These are phyloP conservation scores for Papilio polytes DNA, from an alignment of 1,140 invertebrate genomes.

Conservation along the genomic window DNA sequence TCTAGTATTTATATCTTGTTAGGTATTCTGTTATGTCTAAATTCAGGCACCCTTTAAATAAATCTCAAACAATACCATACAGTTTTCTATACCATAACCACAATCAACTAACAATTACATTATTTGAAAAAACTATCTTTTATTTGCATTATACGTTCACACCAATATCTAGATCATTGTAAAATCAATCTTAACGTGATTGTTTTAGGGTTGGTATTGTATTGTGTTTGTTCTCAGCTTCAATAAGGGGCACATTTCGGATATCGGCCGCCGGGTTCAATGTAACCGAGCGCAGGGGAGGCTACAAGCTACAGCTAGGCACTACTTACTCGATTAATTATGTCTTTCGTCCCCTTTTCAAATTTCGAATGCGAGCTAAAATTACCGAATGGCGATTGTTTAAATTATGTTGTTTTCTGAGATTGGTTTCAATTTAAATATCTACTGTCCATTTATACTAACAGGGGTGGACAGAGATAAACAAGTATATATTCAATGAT, in stretches of 20 bases:
- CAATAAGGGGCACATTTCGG: slow-evolving; percentile 66
- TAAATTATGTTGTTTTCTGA: slow-evolving; percentile 63
- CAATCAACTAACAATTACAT: slow-evolving; percentile 69
- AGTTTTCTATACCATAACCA: slow-evolving; percentile 47
- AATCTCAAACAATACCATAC: neutral
- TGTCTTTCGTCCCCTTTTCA: slow-evolving; percentile 67
- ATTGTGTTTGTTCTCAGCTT: slow-evolving; percentile 43
- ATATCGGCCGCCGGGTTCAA: slow-evolving; percentile 49
- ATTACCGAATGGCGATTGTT: slow-evolving; percentile 62
- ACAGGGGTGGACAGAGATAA: neutral
- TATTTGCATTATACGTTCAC: slow-evolving; percentile 30
- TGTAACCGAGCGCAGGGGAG: slow-evolving; percentile 50
- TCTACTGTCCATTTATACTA: neutral
- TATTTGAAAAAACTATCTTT: slow-evolving; percentile 73
- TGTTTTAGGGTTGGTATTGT: slow-evolving; percentile 50
- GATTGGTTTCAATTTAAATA: slow-evolving; percentile 46
- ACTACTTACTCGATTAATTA: slow-evolving; percentile 77
- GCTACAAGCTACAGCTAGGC: slow-evolving; percentile 42
- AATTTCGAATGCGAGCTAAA: slow-evolving; percentile 59
- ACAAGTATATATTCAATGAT: neutral
- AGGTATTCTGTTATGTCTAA: neutral
- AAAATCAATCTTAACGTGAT: slow-evolving; percentile 48
- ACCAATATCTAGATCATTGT: neutral
- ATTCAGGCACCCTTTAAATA: neutral
- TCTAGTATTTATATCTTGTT: neutral